Evolutionary conservation across 2,113 vertebrate genomes (phyloP).

Genomic region (Balaeniceps rex): DNA sequence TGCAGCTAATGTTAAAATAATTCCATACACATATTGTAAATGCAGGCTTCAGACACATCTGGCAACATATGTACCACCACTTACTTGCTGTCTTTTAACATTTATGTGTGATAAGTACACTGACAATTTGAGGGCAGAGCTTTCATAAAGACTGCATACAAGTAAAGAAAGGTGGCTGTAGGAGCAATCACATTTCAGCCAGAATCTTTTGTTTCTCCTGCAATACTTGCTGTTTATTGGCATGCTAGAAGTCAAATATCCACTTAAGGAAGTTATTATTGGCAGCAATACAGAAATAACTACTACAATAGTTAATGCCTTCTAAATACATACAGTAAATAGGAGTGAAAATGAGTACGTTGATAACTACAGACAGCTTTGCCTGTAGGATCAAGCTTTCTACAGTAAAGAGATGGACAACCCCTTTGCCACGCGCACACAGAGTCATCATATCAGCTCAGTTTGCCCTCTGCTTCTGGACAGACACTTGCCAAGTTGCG

Average conservation of each 20-base stretch:
- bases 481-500: neutral
- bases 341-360: neutral
- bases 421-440: neutral
- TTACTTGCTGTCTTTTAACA: neutral
- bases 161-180: neutral
- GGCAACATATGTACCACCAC: neutral
- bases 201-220: neutral
- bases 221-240: neutral
- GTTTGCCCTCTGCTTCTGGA: neutral
- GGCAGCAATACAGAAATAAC: neutral
- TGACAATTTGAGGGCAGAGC: neutral
- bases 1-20: neutral
- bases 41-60: neutral
- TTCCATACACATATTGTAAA: neutral
- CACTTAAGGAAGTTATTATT: neutral
- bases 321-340: neutral
- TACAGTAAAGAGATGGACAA: neutral
- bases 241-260: neutral
- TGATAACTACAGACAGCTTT: neutral
- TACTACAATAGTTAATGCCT: neutral
- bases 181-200: neutral
- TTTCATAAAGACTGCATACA: neutral
- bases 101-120: neutral
- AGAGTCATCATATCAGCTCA: neutral
- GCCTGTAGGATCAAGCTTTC: neutral